These are phyloP conservation scores for Macrobrachium rosenbergii DNA, from an alignment of 1,140 invertebrate species.

Conservation along the genomic window DNA sequence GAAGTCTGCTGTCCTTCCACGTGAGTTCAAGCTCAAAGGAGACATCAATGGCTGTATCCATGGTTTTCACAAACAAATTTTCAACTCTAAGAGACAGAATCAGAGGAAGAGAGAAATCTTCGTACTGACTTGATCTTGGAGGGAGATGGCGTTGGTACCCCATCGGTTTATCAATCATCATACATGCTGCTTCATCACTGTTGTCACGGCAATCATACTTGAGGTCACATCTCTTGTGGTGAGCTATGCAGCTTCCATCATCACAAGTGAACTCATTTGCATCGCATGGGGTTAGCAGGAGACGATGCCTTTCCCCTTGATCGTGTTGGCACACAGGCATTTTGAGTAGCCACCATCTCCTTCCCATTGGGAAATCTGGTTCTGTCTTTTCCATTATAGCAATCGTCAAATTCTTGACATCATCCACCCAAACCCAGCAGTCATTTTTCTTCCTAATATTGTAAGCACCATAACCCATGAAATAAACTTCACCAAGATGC, in stretches of 20 bases:
- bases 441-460: slow-evolving; percentile 32
- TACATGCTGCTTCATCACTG: slow-evolving; percentile 80
- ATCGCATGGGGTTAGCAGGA: slow-evolving; percentile 68
- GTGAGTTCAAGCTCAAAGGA: slow-evolving; percentile 25
- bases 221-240: slow-evolving; percentile 75
- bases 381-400: slow-evolving; percentile 43
- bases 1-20: slow-evolving; percentile 36
- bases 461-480: slow-evolving; percentile 61
- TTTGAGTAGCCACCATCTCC: slow-evolving; percentile 48
- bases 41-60: slow-evolving; percentile 19
- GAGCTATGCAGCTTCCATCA: slow-evolving; percentile 71
- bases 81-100: slow-evolving; percentile 5
- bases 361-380: slow-evolving; percentile 61
- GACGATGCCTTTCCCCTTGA: slow-evolving; percentile 2
- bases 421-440: slow-evolving; percentile 49
- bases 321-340: slow-evolving; percentile 39
- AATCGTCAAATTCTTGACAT: slow-evolving; percentile 34
- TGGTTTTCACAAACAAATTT: slow-evolving; percentile 19
- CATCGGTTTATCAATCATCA: slow-evolving; percentile 13
- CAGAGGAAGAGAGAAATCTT: neutral
- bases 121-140: slow-evolving; percentile 3
- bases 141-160: slow-evolving; percentile 60
- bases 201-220: slow-evolving; percentile 78
- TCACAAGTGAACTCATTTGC: slow-evolving; percentile 66
- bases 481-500: slow-evolving; percentile 31